Evolutionary conservation across 2,888 invertebrate genomes (phyloP), one percentile per base, ranked within the genome.

Genomic region (Hirtodrosophila histrioides): DNA sequence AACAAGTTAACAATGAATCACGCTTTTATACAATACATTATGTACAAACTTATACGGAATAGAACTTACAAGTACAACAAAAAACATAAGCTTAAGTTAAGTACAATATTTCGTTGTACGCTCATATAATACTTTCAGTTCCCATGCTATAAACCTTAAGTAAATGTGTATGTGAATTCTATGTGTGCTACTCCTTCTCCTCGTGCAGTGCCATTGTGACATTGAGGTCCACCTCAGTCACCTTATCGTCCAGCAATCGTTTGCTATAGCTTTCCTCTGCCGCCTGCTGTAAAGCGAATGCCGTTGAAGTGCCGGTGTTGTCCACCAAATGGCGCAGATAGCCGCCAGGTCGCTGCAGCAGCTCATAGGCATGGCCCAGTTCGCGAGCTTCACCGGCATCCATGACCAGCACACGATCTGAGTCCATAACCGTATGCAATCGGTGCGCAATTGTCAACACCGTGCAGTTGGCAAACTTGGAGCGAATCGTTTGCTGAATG

Each of bases 401-500:
- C 94, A 98, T 95, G 0, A 97, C 97, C 75, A 97, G 91, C 39
- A 97, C 95, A 75, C 95, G 93, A 91, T 97, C 97, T 2, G 96
- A 95, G 90, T 98, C 97, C 92, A 98, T 97, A 36, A 98, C 96
- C 0, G 97, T 98, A 90, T 98, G 95, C 62, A 98, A 92, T 6
- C 98, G 94, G 92, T 98, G 98, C 4, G 98, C 98, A 31, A 98
- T 97, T 0, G 97, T 98, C 12, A 98, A 91, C 3, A 98, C 97
- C 0, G 97, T 97, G 90, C 97, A 97, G 39, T 95, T 92, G 0
- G 93, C 92, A 90, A 97, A 98, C 89, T 96, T 95, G 45, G 93
- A 93, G 53, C 97, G 93, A 44, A 97, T 97, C 0, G 97, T 96
- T 78, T 93, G 94, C 90, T 97, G 97, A 82, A 97, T 97, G 23